Conservation (phyloP, 2,888 invertebrate genomes). For the Lasiommata megera region DNA sequence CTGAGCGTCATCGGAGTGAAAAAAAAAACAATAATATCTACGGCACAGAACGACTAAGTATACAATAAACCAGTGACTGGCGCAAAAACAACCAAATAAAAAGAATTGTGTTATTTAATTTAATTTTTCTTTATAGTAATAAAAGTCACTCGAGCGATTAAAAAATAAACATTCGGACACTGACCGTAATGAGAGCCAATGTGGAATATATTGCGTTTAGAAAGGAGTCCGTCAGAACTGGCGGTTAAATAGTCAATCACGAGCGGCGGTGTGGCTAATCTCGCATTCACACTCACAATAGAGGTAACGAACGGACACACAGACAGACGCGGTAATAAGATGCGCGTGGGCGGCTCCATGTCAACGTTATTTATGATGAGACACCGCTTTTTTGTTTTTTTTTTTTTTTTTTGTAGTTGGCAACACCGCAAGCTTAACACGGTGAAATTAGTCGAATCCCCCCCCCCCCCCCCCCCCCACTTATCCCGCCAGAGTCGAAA, state of each 20-base stretch:
- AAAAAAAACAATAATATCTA: neutral
- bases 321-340: slow-evolving; percentile 77
- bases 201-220: slow-evolving; percentile 38
- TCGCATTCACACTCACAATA: slow-evolving; percentile 74
- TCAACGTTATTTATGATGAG: slow-evolving; percentile 78
- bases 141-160: slow-evolving; percentile 1
- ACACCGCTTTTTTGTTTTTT: slow-evolving; percentile 45
- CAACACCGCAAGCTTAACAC: slow-evolving; percentile 18
- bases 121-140: slow-evolving; percentile 7
- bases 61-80: neutral
- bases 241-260: slow-evolving; percentile 79
- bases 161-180: slow-evolving; percentile 8
- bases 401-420: slow-evolving; percentile 9
- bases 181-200: slow-evolving; percentile 20
- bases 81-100: slow-evolving; percentile 1
- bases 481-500: slow-evolving; percentile 24
- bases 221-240: slow-evolving; percentile 65
- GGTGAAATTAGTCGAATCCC: slow-evolving; percentile 25
- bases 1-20: too few species aligned
- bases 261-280: slow-evolving; percentile 76
- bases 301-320: slow-evolving; percentile 79
- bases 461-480: slow-evolving; percentile 24
- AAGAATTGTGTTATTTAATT: slow-evolving; percentile 9
- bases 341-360: slow-evolving; percentile 77
- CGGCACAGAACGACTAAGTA: neutral